Evolutionary conservation across 1,140 invertebrate genomes (phyloP).

Genomic region (Heliconius himera): DNA sequence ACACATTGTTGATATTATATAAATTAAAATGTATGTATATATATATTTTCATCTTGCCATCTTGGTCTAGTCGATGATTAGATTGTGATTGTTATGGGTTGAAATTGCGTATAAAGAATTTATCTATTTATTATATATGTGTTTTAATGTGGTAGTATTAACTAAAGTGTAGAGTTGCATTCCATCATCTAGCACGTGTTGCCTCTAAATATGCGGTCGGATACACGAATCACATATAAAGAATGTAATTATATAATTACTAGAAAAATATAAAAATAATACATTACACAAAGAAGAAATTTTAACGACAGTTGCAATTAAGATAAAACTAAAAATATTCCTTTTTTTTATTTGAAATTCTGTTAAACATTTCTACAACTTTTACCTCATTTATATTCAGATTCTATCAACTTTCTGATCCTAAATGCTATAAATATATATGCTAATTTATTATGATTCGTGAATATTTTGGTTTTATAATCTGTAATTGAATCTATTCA

Average conservation of each 20-base stretch:
- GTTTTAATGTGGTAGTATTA: no score
- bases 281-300: neutral
- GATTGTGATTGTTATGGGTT: no score
- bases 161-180: no score
- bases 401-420: constrained; percentile 31
- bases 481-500: neutral
- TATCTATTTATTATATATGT: no score
- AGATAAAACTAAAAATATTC: neutral
- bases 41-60: neutral
- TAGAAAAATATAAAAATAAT: neutral
- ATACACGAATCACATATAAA: no score
- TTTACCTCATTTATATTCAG: constrained; percentile 35
- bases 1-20: neutral
- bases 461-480: neutral
- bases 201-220: no score
- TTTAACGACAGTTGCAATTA: neutral
- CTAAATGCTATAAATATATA: neutral
- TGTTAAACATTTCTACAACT: constrained; percentile 19
- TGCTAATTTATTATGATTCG: neutral
- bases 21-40: neutral
- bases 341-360: neutral
- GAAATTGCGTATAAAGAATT: no score
- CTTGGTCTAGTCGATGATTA: no score
- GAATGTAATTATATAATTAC: neutral
- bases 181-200: no score